Percentiles rank a stretch among this genome's conserved stretches.
These are phyloP conservation scores for Drosophila monieri DNA, from an alignment of 2,888 invertebrate species.

Conservation along the genomic window DNA sequence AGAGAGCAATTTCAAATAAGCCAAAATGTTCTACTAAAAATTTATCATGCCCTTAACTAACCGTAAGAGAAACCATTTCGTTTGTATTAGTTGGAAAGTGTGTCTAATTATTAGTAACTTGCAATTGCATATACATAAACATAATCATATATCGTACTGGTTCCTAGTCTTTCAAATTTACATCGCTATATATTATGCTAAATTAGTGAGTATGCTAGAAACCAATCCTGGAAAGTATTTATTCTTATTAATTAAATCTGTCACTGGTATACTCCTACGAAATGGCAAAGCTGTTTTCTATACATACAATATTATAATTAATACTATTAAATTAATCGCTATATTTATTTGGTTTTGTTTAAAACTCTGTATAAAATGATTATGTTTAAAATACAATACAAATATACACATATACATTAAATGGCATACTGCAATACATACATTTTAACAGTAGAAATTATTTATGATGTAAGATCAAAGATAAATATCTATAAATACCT, in stretches of 20 bases:
- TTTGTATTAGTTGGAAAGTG: constrained; percentile 28
- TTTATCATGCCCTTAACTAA: constrained; percentile 28
- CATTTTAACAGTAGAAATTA: constrained; percentile 42
- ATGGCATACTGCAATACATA: constrained; percentile 49
- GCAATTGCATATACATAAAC: constrained; percentile 10
- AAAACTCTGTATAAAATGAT: constrained; percentile 37
- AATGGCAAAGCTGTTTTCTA: constrained; percentile 71
- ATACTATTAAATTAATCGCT: constrained; percentile 17
- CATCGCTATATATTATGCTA: constrained; percentile 53
- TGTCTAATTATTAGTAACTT: constrained; percentile 29
- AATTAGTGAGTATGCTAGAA: constrained; percentile 57
- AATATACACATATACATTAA: constrained; percentile 26
- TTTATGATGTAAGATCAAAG: constrained; percentile 33
- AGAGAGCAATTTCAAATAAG: constrained; percentile 50
- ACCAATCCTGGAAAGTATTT: constrained; percentile 63
- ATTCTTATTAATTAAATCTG: constrained; percentile 60
- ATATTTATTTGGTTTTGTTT: constrained; percentile 40
- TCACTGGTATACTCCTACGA: constrained; percentile 53
- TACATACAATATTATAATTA: constrained; percentile 39
- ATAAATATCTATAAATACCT: constrained; percentile 42
- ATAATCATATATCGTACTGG: constrained; percentile 59
- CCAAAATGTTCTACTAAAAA: constrained; percentile 53
- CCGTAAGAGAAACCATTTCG: constrained; percentile 28
- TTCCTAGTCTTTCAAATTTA: constrained; percentile 74
- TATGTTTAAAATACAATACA: constrained; percentile 37